These are phyloP conservation scores for Nowickia ferox DNA, from an alignment of 2,888 invertebrate genomes.

Conservation along the genomic window DNA sequence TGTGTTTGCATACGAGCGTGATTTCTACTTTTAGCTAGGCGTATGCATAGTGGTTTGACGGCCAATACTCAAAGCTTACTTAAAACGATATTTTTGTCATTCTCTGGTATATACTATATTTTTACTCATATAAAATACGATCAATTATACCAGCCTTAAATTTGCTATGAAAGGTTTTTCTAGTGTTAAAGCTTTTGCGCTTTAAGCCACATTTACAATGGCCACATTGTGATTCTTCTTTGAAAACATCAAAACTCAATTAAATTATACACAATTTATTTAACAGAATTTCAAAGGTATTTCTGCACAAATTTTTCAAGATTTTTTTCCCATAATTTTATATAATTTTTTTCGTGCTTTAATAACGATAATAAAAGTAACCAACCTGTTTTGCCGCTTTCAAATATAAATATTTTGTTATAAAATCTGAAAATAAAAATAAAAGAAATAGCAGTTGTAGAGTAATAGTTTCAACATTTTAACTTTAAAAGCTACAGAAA, in stretches of 20 bases:
- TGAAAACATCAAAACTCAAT: slow-evolving; percentile 50
- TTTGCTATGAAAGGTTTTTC: not conserved
- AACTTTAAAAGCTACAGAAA: slow-evolving; percentile 8
- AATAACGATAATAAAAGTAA: slow-evolving; percentile 20
- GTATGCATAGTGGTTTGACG: too few relatives aligned
- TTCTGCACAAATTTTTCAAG: slow-evolving; percentile 16
- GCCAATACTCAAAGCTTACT: too few relatives aligned
- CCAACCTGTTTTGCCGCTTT: slow-evolving; percentile 67
- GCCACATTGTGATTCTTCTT: not conserved
- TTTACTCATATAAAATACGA: too few relatives aligned
- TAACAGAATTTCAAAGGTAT: slow-evolving; percentile 23
- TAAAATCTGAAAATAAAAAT: slow-evolving; percentile 54
- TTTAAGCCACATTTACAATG: not conserved
- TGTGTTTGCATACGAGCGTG: too few relatives aligned
- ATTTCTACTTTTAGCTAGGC: too few relatives aligned
- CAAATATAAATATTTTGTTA: slow-evolving; percentile 50
- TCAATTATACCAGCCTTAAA: not conserved
- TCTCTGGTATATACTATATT: too few relatives aligned
- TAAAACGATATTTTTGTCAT: too few relatives aligned
- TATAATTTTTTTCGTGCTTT: not conserved
- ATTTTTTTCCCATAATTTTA: slow-evolving; percentile 1
- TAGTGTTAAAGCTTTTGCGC: not conserved
- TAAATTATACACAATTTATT: slow-evolving; percentile 40
- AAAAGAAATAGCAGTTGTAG: slow-evolving; percentile 10
- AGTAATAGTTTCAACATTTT: slow-evolving; percentile 48